Percentiles rank a stretch among this genome's conserved stretches.
These are phyloP conservation scores for Aurelia sp. DNA, from an alignment of 30 jellyfish, hydroid and myxozoan species.

Conservation along the genomic window DNA sequence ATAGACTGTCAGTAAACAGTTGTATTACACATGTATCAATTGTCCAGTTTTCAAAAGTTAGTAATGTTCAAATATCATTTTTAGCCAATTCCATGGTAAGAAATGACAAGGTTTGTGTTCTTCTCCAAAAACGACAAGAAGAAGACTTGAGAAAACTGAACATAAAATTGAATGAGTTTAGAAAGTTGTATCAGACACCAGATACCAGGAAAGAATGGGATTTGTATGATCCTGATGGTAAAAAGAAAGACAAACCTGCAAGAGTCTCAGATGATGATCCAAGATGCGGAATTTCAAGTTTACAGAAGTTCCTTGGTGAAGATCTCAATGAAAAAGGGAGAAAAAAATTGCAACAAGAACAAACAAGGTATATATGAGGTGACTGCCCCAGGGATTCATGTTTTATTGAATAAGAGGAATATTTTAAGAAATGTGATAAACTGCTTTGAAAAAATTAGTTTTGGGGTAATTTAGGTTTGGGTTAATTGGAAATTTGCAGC, in stretches of 20 bases:
- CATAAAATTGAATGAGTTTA: slow-evolving; percentile 70
- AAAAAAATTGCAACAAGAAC: slow-evolving; percentile 88
- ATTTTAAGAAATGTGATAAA: too few relatives aligned
- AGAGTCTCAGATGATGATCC: slow-evolving; percentile 96
- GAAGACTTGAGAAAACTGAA: slow-evolving; percentile 76
- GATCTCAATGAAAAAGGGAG: slow-evolving; percentile 85
- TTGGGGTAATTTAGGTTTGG: too few relatives aligned
- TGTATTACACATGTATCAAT: background rate
- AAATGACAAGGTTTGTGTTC: slow-evolving; percentile 73
- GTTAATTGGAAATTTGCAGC: too few relatives aligned
- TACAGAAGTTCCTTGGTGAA: slow-evolving; percentile 92
- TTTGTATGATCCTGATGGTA: slow-evolving; percentile 89
- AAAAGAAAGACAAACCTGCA: slow-evolving; percentile 88
- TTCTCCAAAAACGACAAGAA: slow-evolving; percentile 88
- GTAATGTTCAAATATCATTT: background rate
- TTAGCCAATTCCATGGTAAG: slow-evolving; percentile 81
- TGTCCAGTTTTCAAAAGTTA: background rate
- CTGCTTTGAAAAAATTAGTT: too few relatives aligned
- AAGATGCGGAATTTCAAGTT: slow-evolving; percentile 90
- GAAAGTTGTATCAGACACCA: slow-evolving; percentile 71
- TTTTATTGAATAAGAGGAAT: background rate
- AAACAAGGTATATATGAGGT: slow-evolving; percentile 62
- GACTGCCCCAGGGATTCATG: background rate
- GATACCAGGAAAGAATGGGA: slow-evolving; percentile 91
- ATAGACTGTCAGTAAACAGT: background rate